Evolutionary conservation across 64 coral and sea anemone species (phyloP), one percentile per base, ranked within the genome.

Genomic region (Actinia equina): DNA sequence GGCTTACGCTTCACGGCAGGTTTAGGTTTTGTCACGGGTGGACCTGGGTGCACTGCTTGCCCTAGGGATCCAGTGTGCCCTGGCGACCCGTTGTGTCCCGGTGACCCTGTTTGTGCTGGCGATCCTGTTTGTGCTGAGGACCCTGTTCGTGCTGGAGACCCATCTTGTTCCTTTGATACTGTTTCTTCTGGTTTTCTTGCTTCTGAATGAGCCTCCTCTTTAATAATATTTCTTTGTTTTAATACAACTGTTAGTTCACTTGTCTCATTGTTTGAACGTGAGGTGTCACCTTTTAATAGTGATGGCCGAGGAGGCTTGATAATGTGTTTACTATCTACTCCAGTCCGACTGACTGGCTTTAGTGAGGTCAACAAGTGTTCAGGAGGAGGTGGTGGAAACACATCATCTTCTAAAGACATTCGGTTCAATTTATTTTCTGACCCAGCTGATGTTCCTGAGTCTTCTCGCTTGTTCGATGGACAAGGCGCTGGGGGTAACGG

Each of bases 361-460:
- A 81, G 69, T 74, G 69, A 74, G 1, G n/a, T 74, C 69, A 74
- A 49, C 18, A 81, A 18, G 49, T 49, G 43, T 51, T 81, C 78
- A 4, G 78, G 78, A 20, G 45, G 78, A 0, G 22, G 78, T 14
- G 78, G 78, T 2, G 78, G 78, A 81, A 81, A 81, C 8, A 81
- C 78, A 17, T 81, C 78, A 81, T 81, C 78, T 52, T 81, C 78
- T 17, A 81, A 49, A 51, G 78, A 81, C 42, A 74, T 41, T 27
- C 69, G 69, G 20, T 74, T 74, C 30, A 1, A 18, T 74, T 30
- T 16, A 3, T 7, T 26, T 12, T 37, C 69, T 41, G 69, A 74
- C 8, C 15, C 25, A 30, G 22, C 69, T 37, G 69, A 74, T n/a
- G 69, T 41, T 25, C 4, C 23, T 30, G 62, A 65, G 69, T 74